Percentiles rank a stretch among this genome's conserved stretches.
Evolutionary conservation across 2,113 vertebrate genomes (phyloP).

Genomic region (Dipodomys merriami): DNA sequence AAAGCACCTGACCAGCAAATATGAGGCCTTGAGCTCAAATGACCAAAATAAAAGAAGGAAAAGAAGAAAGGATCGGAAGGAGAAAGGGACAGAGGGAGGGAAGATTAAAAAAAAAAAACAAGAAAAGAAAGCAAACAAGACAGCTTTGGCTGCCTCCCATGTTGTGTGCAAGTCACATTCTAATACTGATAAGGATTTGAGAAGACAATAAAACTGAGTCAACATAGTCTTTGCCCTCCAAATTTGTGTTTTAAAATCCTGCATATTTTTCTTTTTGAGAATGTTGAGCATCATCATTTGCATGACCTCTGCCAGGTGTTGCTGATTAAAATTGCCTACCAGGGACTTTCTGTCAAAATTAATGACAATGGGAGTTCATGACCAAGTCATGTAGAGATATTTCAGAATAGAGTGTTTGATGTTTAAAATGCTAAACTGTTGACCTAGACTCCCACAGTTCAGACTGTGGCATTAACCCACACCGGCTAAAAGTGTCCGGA

Average conservation of each 20-base stretch:
- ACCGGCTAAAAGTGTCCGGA: background rate
- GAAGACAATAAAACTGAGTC: background rate
- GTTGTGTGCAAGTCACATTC: background rate
- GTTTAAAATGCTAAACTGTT: slow-evolving; percentile 12
- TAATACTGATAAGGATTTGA: background rate
- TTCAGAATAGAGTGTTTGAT: slow-evolving; percentile 29
- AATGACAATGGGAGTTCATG: slow-evolving; percentile 42
- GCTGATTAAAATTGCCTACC: background rate
- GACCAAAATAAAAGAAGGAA: too few species aligned
- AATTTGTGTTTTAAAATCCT: background rate
- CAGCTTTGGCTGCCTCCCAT: background rate
- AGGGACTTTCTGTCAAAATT: slow-evolving; percentile 36
- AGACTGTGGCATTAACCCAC: slow-evolving; percentile 18
- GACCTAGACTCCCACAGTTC: slow-evolving; percentile 41
- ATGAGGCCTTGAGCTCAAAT: too few species aligned
- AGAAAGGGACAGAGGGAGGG: too few species aligned
- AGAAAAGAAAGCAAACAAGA: too few species aligned
- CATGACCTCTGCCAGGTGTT: background rate
- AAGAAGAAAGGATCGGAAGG: too few species aligned
- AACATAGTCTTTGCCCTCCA: background rate
- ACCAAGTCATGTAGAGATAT: background rate
- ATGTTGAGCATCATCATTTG: background rate
- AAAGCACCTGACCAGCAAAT: too few species aligned
- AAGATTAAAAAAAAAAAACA: too few species aligned
- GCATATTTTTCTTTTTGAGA: background rate